phyloP scores from a whole-genome alignment of 2,113 vertebrate species.

The Canis aureus region DNA sequence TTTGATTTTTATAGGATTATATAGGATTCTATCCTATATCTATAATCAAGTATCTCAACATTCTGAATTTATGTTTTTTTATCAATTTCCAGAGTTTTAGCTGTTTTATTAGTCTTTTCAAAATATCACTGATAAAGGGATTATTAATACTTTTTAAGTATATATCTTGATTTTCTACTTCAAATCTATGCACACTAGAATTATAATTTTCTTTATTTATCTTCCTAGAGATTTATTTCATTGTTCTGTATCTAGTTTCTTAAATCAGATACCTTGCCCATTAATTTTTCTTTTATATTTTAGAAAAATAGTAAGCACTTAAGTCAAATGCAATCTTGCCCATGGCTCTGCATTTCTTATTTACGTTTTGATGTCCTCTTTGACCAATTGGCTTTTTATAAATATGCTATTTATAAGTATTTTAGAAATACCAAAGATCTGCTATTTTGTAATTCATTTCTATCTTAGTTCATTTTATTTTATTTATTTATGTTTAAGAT shows the following conservation, averaged over 20 bases:
- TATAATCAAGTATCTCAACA: not conserved
- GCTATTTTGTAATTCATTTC: not conserved
- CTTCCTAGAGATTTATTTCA: not conserved
- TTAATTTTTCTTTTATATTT: not conserved
- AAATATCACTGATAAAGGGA: no score
- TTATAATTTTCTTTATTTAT: not conserved
- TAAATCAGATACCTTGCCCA: not conserved
- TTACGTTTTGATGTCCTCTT: not conserved
- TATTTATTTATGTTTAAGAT: no score
- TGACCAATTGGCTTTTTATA: not conserved
- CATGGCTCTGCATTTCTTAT: not conserved
- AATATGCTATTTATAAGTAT: not conserved
- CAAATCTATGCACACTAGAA: not conserved
- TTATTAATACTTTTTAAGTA: not conserved
- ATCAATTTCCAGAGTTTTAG: not conserved
- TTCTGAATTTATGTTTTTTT: not conserved
- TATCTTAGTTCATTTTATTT: not conserved
- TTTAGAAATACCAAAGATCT: not conserved
- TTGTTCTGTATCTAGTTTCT: not conserved
- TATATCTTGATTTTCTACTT: not conserved
- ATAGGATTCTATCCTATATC: not conserved
- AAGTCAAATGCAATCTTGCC: not conserved
- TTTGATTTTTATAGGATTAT: not conserved
- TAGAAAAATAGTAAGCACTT: not conserved
- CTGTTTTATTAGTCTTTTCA: not conserved